Base-by-base conservation (phyloP, 30 jellyfish, hydroid and myxozoan species). In the Turritopsis dohrnii region DNA sequence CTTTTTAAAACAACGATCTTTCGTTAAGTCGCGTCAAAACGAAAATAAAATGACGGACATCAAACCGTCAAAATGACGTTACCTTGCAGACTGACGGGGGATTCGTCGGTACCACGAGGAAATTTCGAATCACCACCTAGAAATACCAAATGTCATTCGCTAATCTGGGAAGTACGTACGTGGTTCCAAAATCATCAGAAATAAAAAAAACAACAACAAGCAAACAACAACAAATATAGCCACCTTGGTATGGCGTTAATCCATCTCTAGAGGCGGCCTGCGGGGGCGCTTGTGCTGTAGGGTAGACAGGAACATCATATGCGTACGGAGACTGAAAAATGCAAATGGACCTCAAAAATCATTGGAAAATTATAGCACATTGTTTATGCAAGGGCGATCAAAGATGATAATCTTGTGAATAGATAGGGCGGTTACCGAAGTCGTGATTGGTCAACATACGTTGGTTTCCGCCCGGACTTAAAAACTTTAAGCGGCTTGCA, bases 291-390 rank as follows among this genome's bases (percentile, higher is more conserved):
- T 27, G 27, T n/a, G 83, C 65, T 41, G 83, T 30, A 16, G 52
- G 83, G n/a, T 23, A 74, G 54, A 74, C 65, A 7, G 83, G 23
- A 26, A 74, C 60, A 74, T 74, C 83, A n/a, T 74, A 74, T 0
- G 53, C 65, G 60, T 74, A 74, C n/a, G 83, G 83, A 7, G 83
- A 74, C 65, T 74, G 21, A 74, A 29, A 23, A 69, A 69, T 21
- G 17, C 8, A 27, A 27, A 69, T 19, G 22, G 28, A 60, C 73
- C 19, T 27, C 16, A n/a, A 69, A 69, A 23, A n/a, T 0, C 73
- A 60, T 23, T 60, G 73, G n/a, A n/a, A n/a, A n/a, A n/a, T n/a
- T n/a, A n/a, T n/a, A n/a, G n/a, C n/a, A n/a, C n/a, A n/a, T n/a
- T n/a, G n/a, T n/a, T n/a, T n/a, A n/a, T n/a, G n/a, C n/a, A n/a